Percentiles rank a stretch among this genome's conserved stretches.
Conservation (phyloP, 2,888 invertebrate genomes). For the Sesia bembeciformis region DNA sequence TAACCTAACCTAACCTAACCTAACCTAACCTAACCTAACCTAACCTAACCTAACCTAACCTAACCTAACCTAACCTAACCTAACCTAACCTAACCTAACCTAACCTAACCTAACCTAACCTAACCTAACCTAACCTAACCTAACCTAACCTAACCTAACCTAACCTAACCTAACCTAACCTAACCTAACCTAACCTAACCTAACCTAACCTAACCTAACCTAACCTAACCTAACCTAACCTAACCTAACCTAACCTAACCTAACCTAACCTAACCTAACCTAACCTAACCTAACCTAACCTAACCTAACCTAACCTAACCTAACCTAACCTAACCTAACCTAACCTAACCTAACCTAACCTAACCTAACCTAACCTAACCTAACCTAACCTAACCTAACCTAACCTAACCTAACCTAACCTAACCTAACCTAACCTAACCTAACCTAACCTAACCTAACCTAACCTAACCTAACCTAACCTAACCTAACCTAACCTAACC, state of each 20-base stretch:
- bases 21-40: no score
- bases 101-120: slow-evolving; percentile 7
- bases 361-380: slow-evolving; percentile 9
- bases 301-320: slow-evolving; percentile 8
- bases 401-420: not conserved
- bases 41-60: slow-evolving; percentile 10
- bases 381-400: slow-evolving; percentile 1
- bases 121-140: slow-evolving; percentile 10
- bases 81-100: slow-evolving; percentile 9
- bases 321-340: slow-evolving; percentile 11
- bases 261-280: slow-evolving; percentile 7
- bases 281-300: slow-evolving; percentile 6
- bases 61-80: slow-evolving; percentile 9
- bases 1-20: no score
- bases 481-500: slow-evolving; percentile 11
- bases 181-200: slow-evolving; percentile 10
- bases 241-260: slow-evolving; percentile 10
- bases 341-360: slow-evolving; percentile 12
- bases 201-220: slow-evolving; percentile 10
- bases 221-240: slow-evolving; percentile 16
- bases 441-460: slow-evolving; percentile 3
- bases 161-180: slow-evolving; percentile 6
- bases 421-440: slow-evolving; percentile 2
- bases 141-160: slow-evolving; percentile 12
- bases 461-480: slow-evolving; percentile 4